Evolutionary conservation across 2,888 invertebrate species (phyloP), one percentile per base, ranked within the genome.

Genomic region (Sinelater perroti): DNA sequence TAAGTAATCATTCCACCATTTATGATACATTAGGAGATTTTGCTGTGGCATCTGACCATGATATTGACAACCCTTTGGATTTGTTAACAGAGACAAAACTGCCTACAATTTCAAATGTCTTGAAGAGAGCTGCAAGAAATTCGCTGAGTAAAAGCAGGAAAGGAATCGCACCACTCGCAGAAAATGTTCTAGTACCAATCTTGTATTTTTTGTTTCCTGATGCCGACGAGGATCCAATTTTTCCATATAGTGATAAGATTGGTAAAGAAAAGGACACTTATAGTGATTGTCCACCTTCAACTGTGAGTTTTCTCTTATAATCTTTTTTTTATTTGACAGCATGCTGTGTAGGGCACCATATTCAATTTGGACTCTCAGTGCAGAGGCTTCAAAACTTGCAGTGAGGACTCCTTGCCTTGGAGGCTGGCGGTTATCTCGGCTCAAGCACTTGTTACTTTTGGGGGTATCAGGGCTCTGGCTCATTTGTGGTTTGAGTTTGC

Each of bases 401-500:
- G 87, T 1, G 79, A 83, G 1, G 90, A 90, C 67, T 89, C 93
- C 1, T 80, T 97, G 31, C 87, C 91, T 0, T 91, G 92, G 87
- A 85, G 95, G 31, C 77, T 97, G 17, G 87, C 92, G 0, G 83
- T 92, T 17, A 82, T 90, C 18, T 82, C 90, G 63, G 88, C 88
- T 13, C 88, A 90, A 55, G 83, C 90, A 36, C 81, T 88, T 46
- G 86, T 89, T 62, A 88, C 87, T 28, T 86, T 91, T 13, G 93
- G 93, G 1, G 87, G 93, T 3, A 82, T 87, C 0, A 78, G 79
- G 38, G 88, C 90, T 44, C 82, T 95, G 50, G 92, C 93, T 0
- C 95, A 97, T 72, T 75, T 97, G 8, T 98, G 97, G 97, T 91
- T 93, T 70, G 95, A 96, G 75, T 92, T 98, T 72, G 86, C 91